Evolutionary conservation across 1,140 invertebrate species (phyloP).

Genomic region (Bombus turneri): DNA sequence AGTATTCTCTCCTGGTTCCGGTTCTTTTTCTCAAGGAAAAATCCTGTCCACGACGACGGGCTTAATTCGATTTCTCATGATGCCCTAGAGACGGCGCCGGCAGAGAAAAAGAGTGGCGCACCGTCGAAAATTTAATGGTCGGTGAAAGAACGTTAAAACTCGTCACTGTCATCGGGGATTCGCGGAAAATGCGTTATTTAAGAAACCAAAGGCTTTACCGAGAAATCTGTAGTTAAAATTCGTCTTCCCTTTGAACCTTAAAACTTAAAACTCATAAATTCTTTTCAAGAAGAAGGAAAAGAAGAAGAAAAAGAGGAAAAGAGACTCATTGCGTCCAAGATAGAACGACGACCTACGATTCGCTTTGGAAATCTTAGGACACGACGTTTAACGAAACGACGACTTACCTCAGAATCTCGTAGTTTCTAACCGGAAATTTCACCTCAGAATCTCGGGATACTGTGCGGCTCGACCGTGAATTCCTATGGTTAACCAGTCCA

Average conservation of each 20-base stretch:
- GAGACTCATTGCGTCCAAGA: not conserved
- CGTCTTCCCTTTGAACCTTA: not conserved
- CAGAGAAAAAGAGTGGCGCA: not conserved
- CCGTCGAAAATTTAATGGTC: constrained; percentile 39
- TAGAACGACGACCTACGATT: not conserved
- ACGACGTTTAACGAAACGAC: not conserved
- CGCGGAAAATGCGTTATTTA: not conserved
- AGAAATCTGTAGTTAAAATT: not conserved
- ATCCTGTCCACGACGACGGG: not conserved
- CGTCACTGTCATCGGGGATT: not conserved
- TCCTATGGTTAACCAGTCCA: constrained; percentile 41
- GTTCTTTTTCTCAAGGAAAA: constrained; percentile 9
- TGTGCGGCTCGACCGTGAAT: constrained; percentile 13
- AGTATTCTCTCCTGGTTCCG: not conserved
- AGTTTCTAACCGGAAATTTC: constrained; percentile 7
- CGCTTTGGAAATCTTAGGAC: not conserved
- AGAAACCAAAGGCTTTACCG: not conserved
- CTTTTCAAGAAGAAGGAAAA: not conserved
- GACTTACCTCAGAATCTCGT: constrained; percentile 2
- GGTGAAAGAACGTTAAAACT: constrained; percentile 4
- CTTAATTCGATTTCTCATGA: constrained; percentile 40
- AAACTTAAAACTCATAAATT: not conserved
- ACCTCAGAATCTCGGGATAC: constrained; percentile 6
- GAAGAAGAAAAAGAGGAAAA: not conserved
- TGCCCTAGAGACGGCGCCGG: constrained; percentile 8